Evolutionary conservation across 1,140 invertebrate species (phyloP).

Genomic region (Nephila pilipes): DNA sequence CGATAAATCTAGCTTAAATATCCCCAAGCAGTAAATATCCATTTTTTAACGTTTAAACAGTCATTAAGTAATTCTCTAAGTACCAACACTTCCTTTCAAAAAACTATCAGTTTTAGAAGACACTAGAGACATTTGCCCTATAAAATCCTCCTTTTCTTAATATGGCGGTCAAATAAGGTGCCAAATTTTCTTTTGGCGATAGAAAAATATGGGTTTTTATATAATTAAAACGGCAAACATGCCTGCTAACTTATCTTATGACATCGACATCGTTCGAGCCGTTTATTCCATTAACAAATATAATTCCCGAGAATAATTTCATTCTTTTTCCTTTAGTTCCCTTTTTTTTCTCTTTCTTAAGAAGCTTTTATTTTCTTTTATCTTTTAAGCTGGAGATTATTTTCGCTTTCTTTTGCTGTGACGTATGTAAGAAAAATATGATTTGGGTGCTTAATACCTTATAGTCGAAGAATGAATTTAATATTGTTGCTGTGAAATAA

Average conservation of each 20-base stretch:
- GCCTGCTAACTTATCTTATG: background rate
- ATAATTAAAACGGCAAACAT: slow-evolving; percentile 22
- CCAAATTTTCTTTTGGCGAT: background rate
- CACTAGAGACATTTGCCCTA: too few species aligned
- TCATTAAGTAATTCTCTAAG: too few species aligned
- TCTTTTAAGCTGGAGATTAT: background rate
- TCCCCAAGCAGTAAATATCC: too few species aligned
- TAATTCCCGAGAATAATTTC: background rate
- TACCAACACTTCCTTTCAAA: too few species aligned
- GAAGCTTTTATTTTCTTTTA: background rate
- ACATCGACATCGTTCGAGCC: background rate
- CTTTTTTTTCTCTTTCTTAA: background rate
- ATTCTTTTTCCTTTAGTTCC: background rate
- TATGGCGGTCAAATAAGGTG: too few species aligned
- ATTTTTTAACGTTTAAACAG: too few species aligned
- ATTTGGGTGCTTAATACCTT: background rate
- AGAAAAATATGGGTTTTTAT: slow-evolving; percentile 1
- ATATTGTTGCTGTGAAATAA: background rate
- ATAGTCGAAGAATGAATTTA: background rate
- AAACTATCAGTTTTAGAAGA: too few species aligned
- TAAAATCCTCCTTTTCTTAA: too few species aligned
- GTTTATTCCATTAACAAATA: slow-evolving; percentile 12
- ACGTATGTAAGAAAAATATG: background rate
- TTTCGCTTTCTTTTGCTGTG: background rate
- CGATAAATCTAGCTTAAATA: too few species aligned